A percentile compares a stretch with the other conserved stretches of the same genome.
Conservation (phyloP, 2,888 invertebrate species). For the Frankliniella fusca region DNA sequence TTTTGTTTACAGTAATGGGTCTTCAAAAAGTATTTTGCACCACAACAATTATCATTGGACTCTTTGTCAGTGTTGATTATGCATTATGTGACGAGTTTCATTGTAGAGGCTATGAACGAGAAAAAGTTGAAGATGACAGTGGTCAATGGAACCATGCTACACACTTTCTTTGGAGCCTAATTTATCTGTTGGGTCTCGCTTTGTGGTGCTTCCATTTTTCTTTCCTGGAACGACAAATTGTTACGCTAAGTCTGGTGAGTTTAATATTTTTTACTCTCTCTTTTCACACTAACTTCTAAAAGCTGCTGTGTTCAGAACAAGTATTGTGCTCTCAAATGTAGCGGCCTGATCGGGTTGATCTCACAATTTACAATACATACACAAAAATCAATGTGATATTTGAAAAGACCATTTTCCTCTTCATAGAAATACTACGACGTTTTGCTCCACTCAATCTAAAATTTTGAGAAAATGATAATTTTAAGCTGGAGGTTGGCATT, state of each 20-base stretch:
- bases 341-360: no score
- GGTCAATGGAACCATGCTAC: constrained; percentile 52
- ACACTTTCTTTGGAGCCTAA: constrained; percentile 55
- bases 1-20: constrained; percentile 53
- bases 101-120: constrained; percentile 53
- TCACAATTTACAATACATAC: no score
- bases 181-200: constrained; percentile 54
- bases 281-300: not conserved
- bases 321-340: no score
- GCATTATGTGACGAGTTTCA: constrained; percentile 59
- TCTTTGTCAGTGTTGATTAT: constrained; percentile 59
- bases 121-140: constrained; percentile 46
- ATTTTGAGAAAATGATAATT: no score
- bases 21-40: constrained; percentile 57
- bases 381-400: no score
- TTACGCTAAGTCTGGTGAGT: not conserved
- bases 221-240: constrained; percentile 48
- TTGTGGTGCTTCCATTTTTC: constrained; percentile 54
- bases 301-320: not conserved
- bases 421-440: no score
- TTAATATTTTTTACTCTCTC: not conserved
- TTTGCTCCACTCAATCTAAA: no score
- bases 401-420: no score
- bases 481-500: no score
- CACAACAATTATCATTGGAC: constrained; percentile 57